phyloP scores from a whole-genome alignment of 2,888 invertebrate species.

The Chaitophorus viminalis region DNA sequence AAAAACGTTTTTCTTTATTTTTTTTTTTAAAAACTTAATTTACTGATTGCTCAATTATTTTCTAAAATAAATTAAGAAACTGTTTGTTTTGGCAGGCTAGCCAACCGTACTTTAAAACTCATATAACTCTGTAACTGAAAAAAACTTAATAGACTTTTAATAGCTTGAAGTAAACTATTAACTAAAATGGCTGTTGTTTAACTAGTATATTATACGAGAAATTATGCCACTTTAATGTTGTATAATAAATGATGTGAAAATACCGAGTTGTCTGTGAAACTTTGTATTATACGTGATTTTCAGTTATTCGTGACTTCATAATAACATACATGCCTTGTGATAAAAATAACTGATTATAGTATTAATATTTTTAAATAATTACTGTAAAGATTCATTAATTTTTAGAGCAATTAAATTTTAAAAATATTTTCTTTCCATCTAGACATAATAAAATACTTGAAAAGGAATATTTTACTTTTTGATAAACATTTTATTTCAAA shows the following conservation, averaged over 20 bases:
- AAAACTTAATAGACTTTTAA: neutral
- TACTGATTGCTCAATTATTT: no score
- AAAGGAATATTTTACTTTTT: neutral
- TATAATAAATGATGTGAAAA: constrained; percentile 12
- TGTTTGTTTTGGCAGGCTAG: no score
- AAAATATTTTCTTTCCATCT: neutral
- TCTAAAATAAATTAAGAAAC: no score
- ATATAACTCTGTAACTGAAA: neutral
- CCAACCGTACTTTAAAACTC: neutral
- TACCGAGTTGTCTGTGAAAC: neutral
- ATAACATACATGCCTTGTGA: constrained; percentile 8
- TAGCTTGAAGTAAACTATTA: neutral
- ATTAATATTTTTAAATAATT: no score
- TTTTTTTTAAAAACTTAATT: no score
- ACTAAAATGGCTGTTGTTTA: constrained; percentile 20
- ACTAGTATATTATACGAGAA: neutral
- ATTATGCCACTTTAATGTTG: neutral
- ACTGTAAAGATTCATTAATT: neutral
- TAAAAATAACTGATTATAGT: neutral
- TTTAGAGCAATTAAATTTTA: neutral
- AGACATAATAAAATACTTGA: neutral
- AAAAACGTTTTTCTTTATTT: no score
- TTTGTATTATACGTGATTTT: constrained; percentile 35
- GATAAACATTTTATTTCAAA: neutral
- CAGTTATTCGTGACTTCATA: neutral